These are phyloP conservation scores for Trachelus tabidus DNA, from an alignment of 2,888 invertebrate genomes.

Conservation along the genomic window DNA sequence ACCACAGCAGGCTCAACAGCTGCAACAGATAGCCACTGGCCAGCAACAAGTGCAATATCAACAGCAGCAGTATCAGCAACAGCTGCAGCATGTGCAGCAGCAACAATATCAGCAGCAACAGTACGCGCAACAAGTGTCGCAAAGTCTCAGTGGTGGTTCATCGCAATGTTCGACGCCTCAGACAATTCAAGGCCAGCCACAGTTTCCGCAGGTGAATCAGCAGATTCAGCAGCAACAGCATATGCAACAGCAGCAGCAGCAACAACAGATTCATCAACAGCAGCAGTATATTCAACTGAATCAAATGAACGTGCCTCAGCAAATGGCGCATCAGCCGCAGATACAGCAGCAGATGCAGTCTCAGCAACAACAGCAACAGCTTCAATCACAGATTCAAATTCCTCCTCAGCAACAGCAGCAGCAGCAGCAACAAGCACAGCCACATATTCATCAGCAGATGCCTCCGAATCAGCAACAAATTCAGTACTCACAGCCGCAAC, in stretches of 20 bases:
- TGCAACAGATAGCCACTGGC: conserved; percentile 62
- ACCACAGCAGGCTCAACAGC: conserved; percentile 57
- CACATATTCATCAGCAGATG: conserved; percentile 31
- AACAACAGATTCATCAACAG: conserved; percentile 68
- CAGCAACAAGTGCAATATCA: conserved; percentile 69
- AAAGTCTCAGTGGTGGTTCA: conserved; percentile 50
- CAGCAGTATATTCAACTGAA: conserved; percentile 69
- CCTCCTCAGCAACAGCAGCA: conserved; percentile 45
- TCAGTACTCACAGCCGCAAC: conserved; percentile 51
- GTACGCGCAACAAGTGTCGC: conserved; percentile 49
- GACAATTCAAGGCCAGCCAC: conserved; percentile 59
- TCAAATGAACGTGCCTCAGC: conserved; percentile 69
- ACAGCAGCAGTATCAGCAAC: conserved; percentile 41
- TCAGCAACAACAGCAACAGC: conserved; percentile 47
- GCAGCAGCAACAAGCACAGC: conserved; percentile 39
- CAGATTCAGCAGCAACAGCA: conserved; percentile 51
- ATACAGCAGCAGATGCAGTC: conserved; percentile 68
- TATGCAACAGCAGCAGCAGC: conserved; percentile 63
- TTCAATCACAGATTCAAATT: conserved; percentile 9
- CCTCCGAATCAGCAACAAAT: conserved; percentile 45
- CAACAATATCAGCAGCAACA: conserved; percentile 55
- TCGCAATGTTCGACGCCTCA: conserved; percentile 62
- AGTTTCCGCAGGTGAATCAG: conserved; percentile 55
- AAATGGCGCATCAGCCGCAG: conserved; percentile 69
- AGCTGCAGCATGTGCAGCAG: conserved; percentile 61